phyloP scores from a whole-genome alignment of 53 echinoderm and acorn worm species.

The Glandiceps talaboti region DNA sequence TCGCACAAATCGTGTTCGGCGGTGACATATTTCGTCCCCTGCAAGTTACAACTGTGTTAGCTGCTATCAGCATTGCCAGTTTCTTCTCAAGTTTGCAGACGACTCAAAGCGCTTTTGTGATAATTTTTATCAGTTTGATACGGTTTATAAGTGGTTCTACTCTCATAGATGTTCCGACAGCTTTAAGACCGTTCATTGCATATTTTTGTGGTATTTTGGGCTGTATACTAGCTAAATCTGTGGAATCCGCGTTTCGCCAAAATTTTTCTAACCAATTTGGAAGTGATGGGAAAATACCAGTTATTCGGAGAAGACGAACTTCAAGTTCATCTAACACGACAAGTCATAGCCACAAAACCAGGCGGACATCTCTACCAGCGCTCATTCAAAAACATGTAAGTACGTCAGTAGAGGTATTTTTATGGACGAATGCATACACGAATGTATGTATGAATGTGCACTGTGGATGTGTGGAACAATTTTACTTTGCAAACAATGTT shows the following conservation, averaged over 20 bases:
- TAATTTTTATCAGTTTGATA: conserved; percentile 93
- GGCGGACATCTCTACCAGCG: conserved; percentile 90
- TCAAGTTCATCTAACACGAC: conserved; percentile 86
- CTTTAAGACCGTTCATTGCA: conserved; percentile 83
- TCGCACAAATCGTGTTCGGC: conserved; percentile 79
- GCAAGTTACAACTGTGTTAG: conserved; percentile 73
- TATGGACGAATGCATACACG: neutral
- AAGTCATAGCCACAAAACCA: conserved; percentile 79
- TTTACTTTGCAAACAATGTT: too few relatives aligned
- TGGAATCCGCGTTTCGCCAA: conserved; percentile 71
- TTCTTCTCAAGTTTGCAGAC: conserved; percentile 77
- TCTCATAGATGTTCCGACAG: conserved; percentile 51
- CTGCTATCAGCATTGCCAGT: conserved; percentile 60
- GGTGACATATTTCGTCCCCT: conserved; percentile 64
- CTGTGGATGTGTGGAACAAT: neutral
- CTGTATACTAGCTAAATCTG: conserved; percentile 79
- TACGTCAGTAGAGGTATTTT: neutral
- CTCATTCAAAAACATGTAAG: conserved; percentile 85
- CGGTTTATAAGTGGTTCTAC: conserved; percentile 90
- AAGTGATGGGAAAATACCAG: conserved; percentile 91
- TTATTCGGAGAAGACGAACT: conserved; percentile 79
- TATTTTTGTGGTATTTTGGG: conserved; percentile 95
- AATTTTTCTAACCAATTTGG: conserved; percentile 56
- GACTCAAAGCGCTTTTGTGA: conserved; percentile 71
- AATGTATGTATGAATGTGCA: neutral